A percentile compares a stretch with the other conserved stretches of the same genome.
phyloP scores from a whole-genome alignment of 2,113 vertebrate genomes.

The Amphilophus citrinellus region DNA sequence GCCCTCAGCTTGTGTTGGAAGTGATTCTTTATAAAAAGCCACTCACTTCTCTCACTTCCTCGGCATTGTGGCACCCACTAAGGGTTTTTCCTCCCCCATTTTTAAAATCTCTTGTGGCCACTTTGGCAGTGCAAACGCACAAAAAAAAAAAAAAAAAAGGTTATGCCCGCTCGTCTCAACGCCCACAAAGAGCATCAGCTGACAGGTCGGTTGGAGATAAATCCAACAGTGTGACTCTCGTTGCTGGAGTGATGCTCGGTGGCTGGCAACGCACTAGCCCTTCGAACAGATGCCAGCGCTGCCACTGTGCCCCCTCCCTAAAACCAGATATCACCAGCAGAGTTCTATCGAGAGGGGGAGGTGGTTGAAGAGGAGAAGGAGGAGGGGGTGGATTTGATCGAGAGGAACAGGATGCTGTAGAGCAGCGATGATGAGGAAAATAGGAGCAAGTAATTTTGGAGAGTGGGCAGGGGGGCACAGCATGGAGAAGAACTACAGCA shows the following conservation, averaged over 20 bases:
- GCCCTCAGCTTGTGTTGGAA: constrained; percentile 24
- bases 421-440: not conserved
- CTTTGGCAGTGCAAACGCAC: constrained; percentile 44
- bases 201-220: constrained; percentile 72
- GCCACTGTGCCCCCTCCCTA: constrained; percentile 47
- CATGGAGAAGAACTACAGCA: not conserved
- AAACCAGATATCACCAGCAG: constrained; percentile 55
- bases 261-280: constrained; percentile 60
- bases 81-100: constrained; percentile 13
- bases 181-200: constrained; percentile 72
- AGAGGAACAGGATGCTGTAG: constrained; percentile 32
- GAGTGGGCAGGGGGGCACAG: not conserved
- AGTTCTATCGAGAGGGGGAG: constrained; percentile 35
- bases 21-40: constrained; percentile 33
- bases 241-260: constrained; percentile 65
- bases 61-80: constrained; percentile 20
- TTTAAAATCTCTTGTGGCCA: constrained; percentile 43
- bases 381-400: constrained; percentile 33
- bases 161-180: constrained; percentile 58
- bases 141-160: constrained; percentile 9
- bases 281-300: constrained; percentile 69
- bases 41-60: constrained; percentile 16
- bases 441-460: constrained; percentile 6
- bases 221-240: constrained; percentile 66
- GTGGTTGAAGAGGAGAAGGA: not conserved